Evolutionary conservation across 2,888 invertebrate genomes (phyloP).

Genomic region (Pristionchus maxplancki): DNA sequence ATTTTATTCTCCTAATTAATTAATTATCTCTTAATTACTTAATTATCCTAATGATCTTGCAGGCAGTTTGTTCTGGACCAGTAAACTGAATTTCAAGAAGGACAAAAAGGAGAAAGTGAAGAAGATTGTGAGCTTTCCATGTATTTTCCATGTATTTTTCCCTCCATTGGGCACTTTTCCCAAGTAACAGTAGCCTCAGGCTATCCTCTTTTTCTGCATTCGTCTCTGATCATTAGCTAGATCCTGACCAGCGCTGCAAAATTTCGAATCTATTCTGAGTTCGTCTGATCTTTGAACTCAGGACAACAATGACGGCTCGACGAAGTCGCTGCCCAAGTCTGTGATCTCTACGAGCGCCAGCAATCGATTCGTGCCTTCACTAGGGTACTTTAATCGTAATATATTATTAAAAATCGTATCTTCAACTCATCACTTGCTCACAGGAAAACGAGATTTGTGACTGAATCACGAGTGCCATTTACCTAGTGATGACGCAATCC

Average conservation of each 20-base stretch:
- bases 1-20: not conserved
- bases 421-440: not conserved
- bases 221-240: too few species aligned
- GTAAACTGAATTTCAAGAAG: not conserved
- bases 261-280: too few species aligned
- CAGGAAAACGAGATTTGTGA: too few species aligned
- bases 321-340: conserved; percentile 53
- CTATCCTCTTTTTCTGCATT: too few species aligned
- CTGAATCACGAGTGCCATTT: not conserved
- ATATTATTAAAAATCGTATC: too few species aligned
- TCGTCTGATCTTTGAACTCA: not conserved
- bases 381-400: too few species aligned
- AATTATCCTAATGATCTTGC: not conserved
- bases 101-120: conserved; percentile 56
- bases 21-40: not conserved
- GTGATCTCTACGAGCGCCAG: conserved; percentile 52
- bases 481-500: not conserved
- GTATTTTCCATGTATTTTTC: too few species aligned
- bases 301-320: conserved; percentile 61
- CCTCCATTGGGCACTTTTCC: too few species aligned
- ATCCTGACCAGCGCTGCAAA: too few species aligned
- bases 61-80: conserved; percentile 21
- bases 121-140: not conserved
- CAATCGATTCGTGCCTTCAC: conserved; percentile 63
- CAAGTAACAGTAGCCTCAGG: too few species aligned